A percentile compares a stretch with the other conserved stretches of the same genome.
These are phyloP conservation scores for Spisula solida DNA, from an alignment of 2,888 invertebrate species.

Conservation along the genomic window DNA sequence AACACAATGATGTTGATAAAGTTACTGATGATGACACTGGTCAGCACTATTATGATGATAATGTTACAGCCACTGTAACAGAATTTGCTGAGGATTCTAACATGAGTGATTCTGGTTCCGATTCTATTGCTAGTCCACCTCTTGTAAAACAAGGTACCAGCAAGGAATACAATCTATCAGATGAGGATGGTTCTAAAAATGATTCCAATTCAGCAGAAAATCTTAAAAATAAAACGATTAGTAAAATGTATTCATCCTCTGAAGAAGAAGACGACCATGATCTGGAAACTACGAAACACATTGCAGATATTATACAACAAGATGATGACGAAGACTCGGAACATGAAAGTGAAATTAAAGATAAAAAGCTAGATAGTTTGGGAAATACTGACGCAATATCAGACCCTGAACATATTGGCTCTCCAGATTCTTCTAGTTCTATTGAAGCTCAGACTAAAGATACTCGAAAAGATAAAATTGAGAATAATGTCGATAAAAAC, in stretches of 20 bases:
- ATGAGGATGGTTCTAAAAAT: background rate
- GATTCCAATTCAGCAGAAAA: background rate
- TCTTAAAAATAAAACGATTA: background rate
- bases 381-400: background rate
- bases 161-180: background rate
- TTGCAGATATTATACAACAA: slow-evolving; percentile 25
- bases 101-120: background rate
- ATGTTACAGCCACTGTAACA: background rate
- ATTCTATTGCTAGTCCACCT: background rate
- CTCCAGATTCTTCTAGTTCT: background rate
- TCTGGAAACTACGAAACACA: background rate
- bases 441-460: background rate
- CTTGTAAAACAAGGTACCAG: background rate
- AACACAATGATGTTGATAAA: background rate
- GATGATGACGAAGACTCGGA: slow-evolving; percentile 1
- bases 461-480: background rate
- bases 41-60: background rate
- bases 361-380: background rate
- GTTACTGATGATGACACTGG: background rate
- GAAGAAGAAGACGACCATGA: slow-evolving; percentile 23
- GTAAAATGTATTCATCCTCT: slow-evolving; percentile 37
- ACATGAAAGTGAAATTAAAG: background rate
- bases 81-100: background rate
- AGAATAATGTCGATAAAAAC: slow-evolving; percentile 1
- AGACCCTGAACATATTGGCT: background rate